These are phyloP conservation scores for Amphiura filiformis DNA, from an alignment of 35 echinoderm and acorn worm genomes.

Conservation along the genomic window DNA sequence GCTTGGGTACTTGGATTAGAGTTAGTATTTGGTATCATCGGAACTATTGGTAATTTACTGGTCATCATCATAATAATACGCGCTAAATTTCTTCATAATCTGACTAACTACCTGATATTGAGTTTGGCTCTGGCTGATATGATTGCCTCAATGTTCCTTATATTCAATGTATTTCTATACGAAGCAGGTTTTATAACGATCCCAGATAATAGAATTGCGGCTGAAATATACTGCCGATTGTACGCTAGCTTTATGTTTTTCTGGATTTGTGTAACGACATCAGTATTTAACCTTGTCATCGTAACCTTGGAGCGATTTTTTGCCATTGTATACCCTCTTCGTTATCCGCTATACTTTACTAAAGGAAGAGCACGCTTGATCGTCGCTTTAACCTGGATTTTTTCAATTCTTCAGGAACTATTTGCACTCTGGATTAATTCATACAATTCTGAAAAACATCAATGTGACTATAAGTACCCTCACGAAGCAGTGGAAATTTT, in stretches of 20 bases:
- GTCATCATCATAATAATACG: conserved; percentile 78
- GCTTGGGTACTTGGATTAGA: conserved; percentile 73
- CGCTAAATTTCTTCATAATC: conserved; percentile 76
- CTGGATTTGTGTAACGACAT: conserved; percentile 91
- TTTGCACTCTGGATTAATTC: conserved; percentile 80
- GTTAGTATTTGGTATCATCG: conserved; percentile 69
- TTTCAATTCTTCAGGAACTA: conserved; percentile 64
- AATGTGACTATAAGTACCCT: conserved; percentile 54
- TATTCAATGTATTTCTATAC: conserved; percentile 80
- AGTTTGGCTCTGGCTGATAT: conserved; percentile 87
- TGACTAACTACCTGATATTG: conserved; percentile 93
- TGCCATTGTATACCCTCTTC: conserved; percentile 80
- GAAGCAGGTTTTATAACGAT: conserved; percentile 37
- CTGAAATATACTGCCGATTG: conserved; percentile 76
- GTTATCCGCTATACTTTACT: conserved; percentile 74
- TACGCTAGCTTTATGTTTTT: conserved; percentile 73
- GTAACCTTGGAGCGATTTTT: conserved; percentile 87
- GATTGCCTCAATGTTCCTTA: conserved; percentile 59
- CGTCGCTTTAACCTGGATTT: conserved; percentile 56
- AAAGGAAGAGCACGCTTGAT: conserved; percentile 50
- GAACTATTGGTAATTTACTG: conserved; percentile 75
- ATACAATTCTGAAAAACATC: conserved; percentile 24
- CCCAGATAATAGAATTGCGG: conserved; percentile 25
- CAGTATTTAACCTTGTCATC: conserved; percentile 88
- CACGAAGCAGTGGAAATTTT: conserved; percentile 28